A percentile compares a stretch with the other conserved stretches of the same genome.
phyloP scores from a whole-genome alignment of 2,888 invertebrate species.

The Drosophila pseudotalamancana region DNA sequence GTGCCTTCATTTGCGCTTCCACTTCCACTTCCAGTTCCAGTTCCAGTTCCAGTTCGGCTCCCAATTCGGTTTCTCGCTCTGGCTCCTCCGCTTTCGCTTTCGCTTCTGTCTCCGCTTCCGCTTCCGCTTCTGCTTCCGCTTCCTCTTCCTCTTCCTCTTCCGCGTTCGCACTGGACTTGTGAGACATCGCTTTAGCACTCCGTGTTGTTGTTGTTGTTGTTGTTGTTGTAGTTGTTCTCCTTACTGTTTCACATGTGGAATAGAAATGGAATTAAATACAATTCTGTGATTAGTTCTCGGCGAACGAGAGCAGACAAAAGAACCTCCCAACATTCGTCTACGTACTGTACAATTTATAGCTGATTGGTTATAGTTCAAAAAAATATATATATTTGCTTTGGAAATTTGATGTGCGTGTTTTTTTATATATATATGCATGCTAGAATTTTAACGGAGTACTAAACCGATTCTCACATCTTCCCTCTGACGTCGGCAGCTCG shows the following conservation, averaged over 20 bases:
- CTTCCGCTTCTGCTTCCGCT: background rate
- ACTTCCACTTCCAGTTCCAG: too few relatives aligned
- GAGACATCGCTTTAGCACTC: background rate
- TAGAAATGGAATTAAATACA: background rate
- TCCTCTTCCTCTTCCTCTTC: background rate
- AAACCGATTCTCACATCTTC: background rate
- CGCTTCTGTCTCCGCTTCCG: too few relatives aligned
- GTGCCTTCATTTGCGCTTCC: too few relatives aligned
- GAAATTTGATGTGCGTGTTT: slow-evolving; percentile 3
- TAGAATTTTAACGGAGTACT: slow-evolving; percentile 17
- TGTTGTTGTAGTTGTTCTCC: background rate
- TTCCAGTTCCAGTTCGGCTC: too few relatives aligned
- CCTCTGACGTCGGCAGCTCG: background rate
- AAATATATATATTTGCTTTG: background rate
- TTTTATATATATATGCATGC: slow-evolving; percentile 9
- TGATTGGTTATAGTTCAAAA: background rate
- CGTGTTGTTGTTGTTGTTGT: background rate
- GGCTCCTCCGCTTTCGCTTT: background rate
- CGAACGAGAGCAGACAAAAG: too few relatives aligned
- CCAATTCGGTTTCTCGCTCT: background rate
- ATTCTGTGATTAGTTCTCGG: background rate
- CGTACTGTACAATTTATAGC: background rate
- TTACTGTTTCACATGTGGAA: background rate
- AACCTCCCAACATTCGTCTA: too few relatives aligned
- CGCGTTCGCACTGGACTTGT: background rate